Conservation (phyloP, 2,797 vertebrate species). For the Mormyrus proboscirostris region DNA sequence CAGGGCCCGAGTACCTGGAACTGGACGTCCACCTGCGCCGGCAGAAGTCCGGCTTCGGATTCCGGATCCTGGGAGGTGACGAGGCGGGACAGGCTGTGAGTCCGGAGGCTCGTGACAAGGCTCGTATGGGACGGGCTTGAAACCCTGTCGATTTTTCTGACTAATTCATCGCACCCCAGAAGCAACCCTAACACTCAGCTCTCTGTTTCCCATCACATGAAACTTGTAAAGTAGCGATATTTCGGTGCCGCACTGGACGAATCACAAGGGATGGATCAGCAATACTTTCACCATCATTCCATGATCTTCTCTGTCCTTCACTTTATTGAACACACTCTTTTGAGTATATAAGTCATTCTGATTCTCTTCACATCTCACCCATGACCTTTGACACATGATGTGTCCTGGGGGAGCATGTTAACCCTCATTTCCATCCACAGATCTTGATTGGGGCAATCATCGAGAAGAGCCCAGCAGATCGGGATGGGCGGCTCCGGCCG, state of each 20-base stretch:
- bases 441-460: constrained; percentile 96
- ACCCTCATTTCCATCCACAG: constrained; percentile 50
- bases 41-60: constrained; percentile 96
- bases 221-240: not conserved
- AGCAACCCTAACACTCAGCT: not conserved
- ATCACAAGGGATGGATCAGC: not conserved
- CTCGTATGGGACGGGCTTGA: constrained; percentile 64
- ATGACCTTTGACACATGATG: not conserved
- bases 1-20: constrained; percentile 87
- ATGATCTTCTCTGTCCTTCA: not conserved
- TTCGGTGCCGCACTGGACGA: not conserved
- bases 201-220: not conserved
- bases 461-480: constrained; percentile 91
- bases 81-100: constrained; percentile 97
- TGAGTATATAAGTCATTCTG: not conserved
- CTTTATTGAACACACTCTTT: not conserved
- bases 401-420: not conserved
- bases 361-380: not conserved
- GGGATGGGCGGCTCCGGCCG: constrained; percentile 87
- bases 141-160: constrained; percentile 56
- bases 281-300: not conserved
- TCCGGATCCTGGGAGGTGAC: constrained; percentile 95
- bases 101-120: constrained; percentile 72
- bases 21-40: constrained; percentile 89
- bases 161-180: constrained; percentile 41